A percentile compares a stretch with the other conserved stretches of the same genome.
These are phyloP conservation scores for Synanthedon formicaeformis DNA, from an alignment of 2,888 invertebrate species.

Conservation along the genomic window DNA sequence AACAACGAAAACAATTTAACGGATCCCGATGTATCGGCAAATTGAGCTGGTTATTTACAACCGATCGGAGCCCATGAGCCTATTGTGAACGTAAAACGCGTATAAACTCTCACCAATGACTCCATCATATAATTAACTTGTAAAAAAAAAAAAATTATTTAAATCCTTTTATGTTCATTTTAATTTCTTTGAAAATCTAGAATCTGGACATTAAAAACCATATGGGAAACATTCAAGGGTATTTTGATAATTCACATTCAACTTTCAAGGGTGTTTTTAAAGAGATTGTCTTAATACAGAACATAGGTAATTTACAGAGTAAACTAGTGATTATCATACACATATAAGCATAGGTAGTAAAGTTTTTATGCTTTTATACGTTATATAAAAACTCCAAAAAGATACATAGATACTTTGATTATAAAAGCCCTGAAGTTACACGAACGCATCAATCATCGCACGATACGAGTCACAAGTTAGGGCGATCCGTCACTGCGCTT, in stretches of 20 bases:
- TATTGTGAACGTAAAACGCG: neutral
- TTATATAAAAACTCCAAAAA: neutral
- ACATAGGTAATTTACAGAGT: too few relatives aligned
- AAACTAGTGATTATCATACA: too few relatives aligned
- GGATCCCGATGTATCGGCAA: conserved; percentile 29
- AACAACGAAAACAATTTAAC: conserved; percentile 16
- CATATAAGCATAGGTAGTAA: too few relatives aligned
- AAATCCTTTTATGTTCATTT: neutral
- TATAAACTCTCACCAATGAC: neutral
- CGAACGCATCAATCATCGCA: neutral
- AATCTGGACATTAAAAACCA: too few relatives aligned
- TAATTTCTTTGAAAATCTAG: neutral
- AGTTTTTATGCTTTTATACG: too few relatives aligned
- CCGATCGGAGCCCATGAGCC: conserved; percentile 9
- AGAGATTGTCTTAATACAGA: too few relatives aligned
- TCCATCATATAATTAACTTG: neutral
- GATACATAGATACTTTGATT: neutral
- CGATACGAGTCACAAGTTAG: neutral
- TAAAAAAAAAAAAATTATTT: neutral
- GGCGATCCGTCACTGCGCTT: neutral
- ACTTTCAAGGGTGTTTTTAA: too few relatives aligned
- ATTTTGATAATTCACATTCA: too few relatives aligned
- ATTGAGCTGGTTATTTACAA: conserved; percentile 42
- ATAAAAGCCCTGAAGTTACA: neutral
- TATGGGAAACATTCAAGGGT: too few relatives aligned